phyloP scores from a whole-genome alignment of 2,797 vertebrate genomes.

The Gadopsis marmoratus region DNA sequence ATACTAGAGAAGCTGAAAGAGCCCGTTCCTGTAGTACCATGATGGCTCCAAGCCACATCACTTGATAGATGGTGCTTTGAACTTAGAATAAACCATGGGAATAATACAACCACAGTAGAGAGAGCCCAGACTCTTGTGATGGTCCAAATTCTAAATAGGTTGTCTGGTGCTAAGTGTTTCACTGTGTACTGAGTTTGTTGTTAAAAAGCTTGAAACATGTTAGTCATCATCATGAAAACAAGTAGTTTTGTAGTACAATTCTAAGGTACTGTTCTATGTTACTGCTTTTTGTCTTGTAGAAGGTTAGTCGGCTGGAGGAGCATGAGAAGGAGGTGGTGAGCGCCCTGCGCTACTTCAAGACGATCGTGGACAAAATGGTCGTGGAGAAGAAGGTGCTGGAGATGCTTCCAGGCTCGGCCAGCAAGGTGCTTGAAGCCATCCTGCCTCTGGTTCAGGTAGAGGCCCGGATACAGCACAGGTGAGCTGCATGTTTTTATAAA shows the following conservation, averaged over 20 bases:
- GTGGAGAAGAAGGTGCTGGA: slow-evolving; percentile 97
- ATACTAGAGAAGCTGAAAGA: slow-evolving; percentile 44
- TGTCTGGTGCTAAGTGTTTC: background rate
- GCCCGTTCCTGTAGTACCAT: slow-evolving; percentile 39
- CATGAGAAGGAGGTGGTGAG: slow-evolving; percentile 98
- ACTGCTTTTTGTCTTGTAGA: slow-evolving; percentile 79
- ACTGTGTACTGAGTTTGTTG: background rate
- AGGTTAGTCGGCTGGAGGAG: slow-evolving; percentile 94
- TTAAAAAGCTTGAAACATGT: slow-evolving; percentile 1
- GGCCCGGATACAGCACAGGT: slow-evolving; percentile 94
- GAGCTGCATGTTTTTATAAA: slow-evolving; percentile 32
- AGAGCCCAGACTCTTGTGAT: slow-evolving; percentile 11
- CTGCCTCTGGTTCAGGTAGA: slow-evolving; percentile 94
- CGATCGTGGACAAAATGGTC: slow-evolving; percentile 99
- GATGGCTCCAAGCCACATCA: slow-evolving; percentile 56
- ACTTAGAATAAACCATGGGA: slow-evolving; percentile 35
- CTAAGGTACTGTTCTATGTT: background rate
- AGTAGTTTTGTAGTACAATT: background rate
- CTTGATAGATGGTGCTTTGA: slow-evolving; percentile 57
- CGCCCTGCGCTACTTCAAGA: slow-evolving; percentile 97
- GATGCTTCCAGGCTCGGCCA: slow-evolving; percentile 98
- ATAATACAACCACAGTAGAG: slow-evolving; percentile 16
- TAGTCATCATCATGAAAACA: background rate
- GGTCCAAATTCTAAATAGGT: slow-evolving; percentile 10
- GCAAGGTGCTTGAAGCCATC: slow-evolving; percentile 97